phyloP scores from a whole-genome alignment of 2,113 vertebrate genomes.

The Tretioscincus oriximinensis region DNA sequence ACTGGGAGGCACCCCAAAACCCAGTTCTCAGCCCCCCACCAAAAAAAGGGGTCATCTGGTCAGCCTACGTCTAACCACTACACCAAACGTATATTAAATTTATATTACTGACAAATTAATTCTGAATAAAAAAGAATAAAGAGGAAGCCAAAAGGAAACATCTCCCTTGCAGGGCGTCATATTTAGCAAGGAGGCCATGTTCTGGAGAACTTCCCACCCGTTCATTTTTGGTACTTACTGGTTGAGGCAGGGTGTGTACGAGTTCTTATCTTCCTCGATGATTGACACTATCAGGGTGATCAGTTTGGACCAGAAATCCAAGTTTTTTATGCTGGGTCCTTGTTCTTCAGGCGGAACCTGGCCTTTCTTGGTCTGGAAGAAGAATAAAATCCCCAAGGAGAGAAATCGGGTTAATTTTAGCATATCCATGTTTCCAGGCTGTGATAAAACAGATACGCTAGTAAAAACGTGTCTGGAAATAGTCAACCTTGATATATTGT shows the following conservation, averaged over 20 bases:
- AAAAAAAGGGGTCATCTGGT: too few species aligned
- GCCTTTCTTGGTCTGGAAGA: constrained; percentile 88
- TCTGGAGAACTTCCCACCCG: neutral
- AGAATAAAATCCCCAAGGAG: neutral
- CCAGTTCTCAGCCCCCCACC: too few species aligned
- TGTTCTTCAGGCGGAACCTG: constrained; percentile 94
- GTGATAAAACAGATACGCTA: too few species aligned
- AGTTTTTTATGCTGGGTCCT: constrained; percentile 97
- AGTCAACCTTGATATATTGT: too few species aligned
- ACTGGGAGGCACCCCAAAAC: too few species aligned
- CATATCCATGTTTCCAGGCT: neutral
- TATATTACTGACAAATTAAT: too few species aligned
- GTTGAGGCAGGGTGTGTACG: constrained; percentile 96
- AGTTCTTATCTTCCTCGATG: constrained; percentile 98
- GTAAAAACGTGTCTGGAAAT: too few species aligned
- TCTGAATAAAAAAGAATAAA: too few species aligned
- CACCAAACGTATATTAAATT: too few species aligned
- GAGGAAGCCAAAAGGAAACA: too few species aligned
- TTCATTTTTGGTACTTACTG: constrained; percentile 81
- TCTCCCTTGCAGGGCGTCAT: too few species aligned
- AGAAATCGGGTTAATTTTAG: neutral
- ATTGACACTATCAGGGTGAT: constrained; percentile 98
- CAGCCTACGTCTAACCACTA: too few species aligned
- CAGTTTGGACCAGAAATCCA: constrained; percentile 99
- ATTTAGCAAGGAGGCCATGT: neutral